These are phyloP conservation scores for Camponotus floridanus DNA, from an alignment of 1,140 invertebrate species.

Conservation along the genomic window DNA sequence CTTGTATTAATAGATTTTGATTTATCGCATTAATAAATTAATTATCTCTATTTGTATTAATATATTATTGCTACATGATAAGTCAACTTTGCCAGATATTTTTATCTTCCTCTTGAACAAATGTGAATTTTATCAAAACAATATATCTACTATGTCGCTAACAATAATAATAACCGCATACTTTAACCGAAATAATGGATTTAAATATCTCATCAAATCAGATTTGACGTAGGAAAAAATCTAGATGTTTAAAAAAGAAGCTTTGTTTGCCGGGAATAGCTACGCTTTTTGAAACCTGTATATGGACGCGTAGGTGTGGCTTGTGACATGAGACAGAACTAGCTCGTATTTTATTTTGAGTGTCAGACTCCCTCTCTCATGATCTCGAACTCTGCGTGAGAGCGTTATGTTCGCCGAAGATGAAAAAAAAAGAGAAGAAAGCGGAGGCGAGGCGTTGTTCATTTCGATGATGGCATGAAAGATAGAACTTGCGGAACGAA, in stretches of 20 bases:
- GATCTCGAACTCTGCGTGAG: conserved; percentile 75
- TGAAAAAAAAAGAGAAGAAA: conserved; percentile 53
- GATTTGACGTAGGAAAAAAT: not conserved
- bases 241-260: conserved; percentile 1
- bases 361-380: conserved; percentile 68
- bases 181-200: not conserved
- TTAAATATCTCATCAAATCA: conserved; percentile 1
- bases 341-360: conserved; percentile 79
- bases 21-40: not conserved
- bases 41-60: no score
- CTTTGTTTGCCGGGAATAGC: not conserved
- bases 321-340: conserved; percentile 77
- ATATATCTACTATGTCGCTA: not conserved
- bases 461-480: conserved; percentile 64
- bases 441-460: conserved; percentile 34
- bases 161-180: not conserved
- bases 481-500: conserved; percentile 52
- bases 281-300: conserved; percentile 46
- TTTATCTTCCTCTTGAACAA: not conserved
- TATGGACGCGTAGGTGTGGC: conserved; percentile 72
- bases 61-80: no score
- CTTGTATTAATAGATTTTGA: not conserved
- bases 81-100: not conserved
- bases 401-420: conserved; percentile 57
- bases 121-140: not conserved